Base-by-base conservation (phyloP, 2,888 invertebrate genomes). In the Noctua janthe region DNA sequence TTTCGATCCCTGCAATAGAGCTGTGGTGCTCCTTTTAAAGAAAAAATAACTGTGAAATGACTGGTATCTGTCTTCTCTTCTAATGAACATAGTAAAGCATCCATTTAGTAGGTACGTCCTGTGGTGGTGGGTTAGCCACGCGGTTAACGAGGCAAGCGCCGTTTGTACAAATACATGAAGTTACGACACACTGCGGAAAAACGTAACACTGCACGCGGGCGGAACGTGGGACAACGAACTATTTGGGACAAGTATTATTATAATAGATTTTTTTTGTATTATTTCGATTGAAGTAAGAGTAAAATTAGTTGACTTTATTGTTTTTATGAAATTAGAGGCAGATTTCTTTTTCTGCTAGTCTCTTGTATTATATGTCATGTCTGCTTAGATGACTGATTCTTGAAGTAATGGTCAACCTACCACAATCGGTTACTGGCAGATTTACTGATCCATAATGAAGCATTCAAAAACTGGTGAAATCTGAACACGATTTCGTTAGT, bases 201-300 rank as follows among this genome's bases (percentile, higher is more conserved):
- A 86, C 76, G 66, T 74, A 87, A 90, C 89, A 90, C 90, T 80
- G 81, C 89, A 89, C 90, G 84, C 80, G 66, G 76, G 73, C 78
- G 54, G 39, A 15, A 72, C 80, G 67, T 71, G 75, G 51, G 74
- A 79, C 64, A 23, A 15, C 39, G 43, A 81, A 71, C 15, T 70
- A 67, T 43, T 80, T 79, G 87, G 82, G 80, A 83, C 72, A 77
- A 80, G 47, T 59, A 85, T 15, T 59, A 20, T 20, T 39, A 20
- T 20, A 35, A 39, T 35, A 5, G 20, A 0, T 17, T 17, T 35
- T 8, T 59, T n/a, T 62, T 1, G 15, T 15, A 29, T 29, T 7
- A 62, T 29, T 59, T 13, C 13, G 1, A 35, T 15, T 29, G 29
- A 15, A 15, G 6, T 15, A 29, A 1, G 62, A 7, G 15, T 29